phyloP scores from a whole-genome alignment of 2,113 vertebrate genomes.

The Perca flavescens region DNA sequence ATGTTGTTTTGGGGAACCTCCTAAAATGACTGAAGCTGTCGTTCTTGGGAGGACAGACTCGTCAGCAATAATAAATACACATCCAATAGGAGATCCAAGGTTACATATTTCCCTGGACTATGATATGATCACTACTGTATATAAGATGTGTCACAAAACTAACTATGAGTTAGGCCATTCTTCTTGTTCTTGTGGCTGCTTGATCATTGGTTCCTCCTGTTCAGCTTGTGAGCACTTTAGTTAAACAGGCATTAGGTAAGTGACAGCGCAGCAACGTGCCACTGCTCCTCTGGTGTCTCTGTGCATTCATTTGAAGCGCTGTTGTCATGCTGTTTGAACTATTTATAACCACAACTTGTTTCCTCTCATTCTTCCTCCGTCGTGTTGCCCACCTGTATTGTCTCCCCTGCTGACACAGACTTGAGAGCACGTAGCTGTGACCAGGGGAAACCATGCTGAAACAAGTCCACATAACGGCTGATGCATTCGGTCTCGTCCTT shows the following conservation, averaged over 20 bases:
- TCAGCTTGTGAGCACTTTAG: neutral
- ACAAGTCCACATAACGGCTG: neutral
- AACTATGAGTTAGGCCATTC: too few relatives aligned
- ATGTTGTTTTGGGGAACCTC: too few relatives aligned
- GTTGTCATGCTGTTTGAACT: neutral
- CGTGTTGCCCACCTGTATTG: neutral
- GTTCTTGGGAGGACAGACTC: too few relatives aligned
- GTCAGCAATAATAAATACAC: too few relatives aligned
- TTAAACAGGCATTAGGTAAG: neutral
- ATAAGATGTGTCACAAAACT: too few relatives aligned
- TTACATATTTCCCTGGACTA: too few relatives aligned
- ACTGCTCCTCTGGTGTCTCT: neutral
- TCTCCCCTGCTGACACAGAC: neutral
- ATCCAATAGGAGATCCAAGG: too few relatives aligned
- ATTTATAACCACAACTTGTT: conserved; percentile 8
- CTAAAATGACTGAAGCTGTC: too few relatives aligned
- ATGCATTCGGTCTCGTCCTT: neutral
- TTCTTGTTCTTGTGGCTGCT: neutral
- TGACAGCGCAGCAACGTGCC: neutral
- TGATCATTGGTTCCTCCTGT: neutral
- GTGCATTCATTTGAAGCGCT: neutral
- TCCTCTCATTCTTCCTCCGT: neutral
- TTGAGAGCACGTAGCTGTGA: too few relatives aligned
- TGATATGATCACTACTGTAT: too few relatives aligned
- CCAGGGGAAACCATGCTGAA: neutral